phyloP scores from a whole-genome alignment of 2,797 vertebrate genomes.

The Gymnothorax reevesii region DNA sequence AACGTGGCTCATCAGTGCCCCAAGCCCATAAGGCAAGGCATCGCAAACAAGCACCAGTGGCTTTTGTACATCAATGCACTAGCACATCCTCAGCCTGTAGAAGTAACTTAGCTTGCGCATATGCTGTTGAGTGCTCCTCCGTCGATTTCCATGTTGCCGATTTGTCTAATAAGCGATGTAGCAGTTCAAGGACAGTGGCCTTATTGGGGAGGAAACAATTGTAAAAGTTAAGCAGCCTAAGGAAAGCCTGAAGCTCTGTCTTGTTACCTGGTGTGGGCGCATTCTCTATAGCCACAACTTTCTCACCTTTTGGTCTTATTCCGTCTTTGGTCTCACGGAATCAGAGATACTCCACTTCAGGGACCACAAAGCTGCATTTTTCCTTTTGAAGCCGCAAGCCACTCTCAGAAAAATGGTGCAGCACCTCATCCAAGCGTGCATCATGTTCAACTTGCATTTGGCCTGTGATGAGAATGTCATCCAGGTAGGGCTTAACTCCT shows the following conservation, averaged over 20 bases:
- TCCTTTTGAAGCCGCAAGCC: not conserved
- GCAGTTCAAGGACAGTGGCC: not conserved
- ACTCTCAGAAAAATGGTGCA: not conserved
- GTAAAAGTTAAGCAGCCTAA: not conserved
- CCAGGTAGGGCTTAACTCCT: not conserved
- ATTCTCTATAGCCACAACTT: not conserved
- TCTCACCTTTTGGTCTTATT: not conserved
- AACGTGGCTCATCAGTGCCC: not conserved
- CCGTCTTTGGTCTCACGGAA: conserved; percentile 2
- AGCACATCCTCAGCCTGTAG: not conserved
- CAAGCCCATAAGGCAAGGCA: not conserved
- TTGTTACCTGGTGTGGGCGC: not conserved
- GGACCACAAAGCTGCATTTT: not conserved
- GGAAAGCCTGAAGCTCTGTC: not conserved
- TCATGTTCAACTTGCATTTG: not conserved
- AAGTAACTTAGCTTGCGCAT: not conserved
- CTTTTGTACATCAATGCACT: not conserved
- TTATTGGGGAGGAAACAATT: not conserved
- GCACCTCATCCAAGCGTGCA: not conserved
- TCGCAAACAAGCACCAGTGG: not conserved
- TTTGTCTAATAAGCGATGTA: not conserved
- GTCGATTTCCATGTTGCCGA: not conserved
- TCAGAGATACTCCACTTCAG: conserved; percentile 5
- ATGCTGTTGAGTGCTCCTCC: not conserved
- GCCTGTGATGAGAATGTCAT: conserved; percentile 2